Evolutionary conservation across 2,113 vertebrate species (phyloP).

Genomic region (Pagrus major): DNA sequence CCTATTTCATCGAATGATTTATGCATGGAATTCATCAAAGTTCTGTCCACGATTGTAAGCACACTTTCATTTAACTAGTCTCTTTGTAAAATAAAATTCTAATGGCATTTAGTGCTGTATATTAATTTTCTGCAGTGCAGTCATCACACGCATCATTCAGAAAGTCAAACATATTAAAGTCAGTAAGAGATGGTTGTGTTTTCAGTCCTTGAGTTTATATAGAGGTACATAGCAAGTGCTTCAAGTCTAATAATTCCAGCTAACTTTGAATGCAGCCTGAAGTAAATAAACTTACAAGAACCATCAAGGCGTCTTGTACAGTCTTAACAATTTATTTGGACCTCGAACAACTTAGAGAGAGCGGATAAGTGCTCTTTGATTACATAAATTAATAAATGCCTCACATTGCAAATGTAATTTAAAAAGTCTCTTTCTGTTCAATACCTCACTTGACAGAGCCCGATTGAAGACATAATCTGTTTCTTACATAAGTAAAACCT

Average conservation of each 20-base stretch:
- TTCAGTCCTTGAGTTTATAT: conserved; percentile 15
- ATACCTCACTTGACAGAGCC: conserved; percentile 3
- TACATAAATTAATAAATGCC: not conserved
- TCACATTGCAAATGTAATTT: conserved; percentile 23
- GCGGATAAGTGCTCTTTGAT: not conserved
- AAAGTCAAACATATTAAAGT: not conserved
- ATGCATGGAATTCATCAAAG: not conserved
- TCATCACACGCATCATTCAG: not conserved
- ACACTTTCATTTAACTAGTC: not conserved
- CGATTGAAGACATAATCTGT: not conserved
- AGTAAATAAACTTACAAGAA: conserved; percentile 17
- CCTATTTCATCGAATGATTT: not conserved
- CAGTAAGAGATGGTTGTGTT: not conserved
- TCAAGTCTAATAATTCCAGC: conserved; percentile 1
- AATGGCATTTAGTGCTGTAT: too few species aligned
- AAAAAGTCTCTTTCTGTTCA: conserved; percentile 5
- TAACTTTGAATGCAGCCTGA: conserved; percentile 8
- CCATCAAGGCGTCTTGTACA: conserved; percentile 2
- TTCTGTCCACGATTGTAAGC: not conserved
- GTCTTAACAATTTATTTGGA: conserved; percentile 25
- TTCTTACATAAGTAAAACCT: not conserved
- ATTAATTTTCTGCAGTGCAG: not conserved
- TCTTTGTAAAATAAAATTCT: not conserved
- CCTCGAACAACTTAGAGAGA: conserved; percentile 15
- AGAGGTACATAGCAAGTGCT: not conserved